phyloP scores from a whole-genome alignment of 1,140 invertebrate species.

The Proales similis region DNA sequence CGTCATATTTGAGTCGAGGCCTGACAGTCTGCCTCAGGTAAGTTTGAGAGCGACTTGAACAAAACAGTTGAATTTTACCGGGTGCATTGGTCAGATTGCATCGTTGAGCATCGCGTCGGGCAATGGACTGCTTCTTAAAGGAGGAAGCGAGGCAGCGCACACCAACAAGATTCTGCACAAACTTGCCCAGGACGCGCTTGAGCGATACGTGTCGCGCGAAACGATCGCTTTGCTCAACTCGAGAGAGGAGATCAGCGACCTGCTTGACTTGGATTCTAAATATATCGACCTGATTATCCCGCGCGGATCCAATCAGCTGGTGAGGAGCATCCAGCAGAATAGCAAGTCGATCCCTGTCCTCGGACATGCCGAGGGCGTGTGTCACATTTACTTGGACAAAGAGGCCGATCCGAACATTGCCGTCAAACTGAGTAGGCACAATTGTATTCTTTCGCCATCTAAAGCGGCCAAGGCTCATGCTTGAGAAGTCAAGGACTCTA shows the following conservation, averaged over 20 bases:
- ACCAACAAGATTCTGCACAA: slow-evolving; percentile 88
- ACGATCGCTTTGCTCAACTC: slow-evolving; percentile 58
- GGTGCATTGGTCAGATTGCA: slow-evolving; percentile 62
- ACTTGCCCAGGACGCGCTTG: slow-evolving; percentile 80
- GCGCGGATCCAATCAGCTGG: slow-evolving; percentile 82
- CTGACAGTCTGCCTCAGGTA: slow-evolving; percentile 89
- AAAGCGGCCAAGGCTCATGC: neutral
- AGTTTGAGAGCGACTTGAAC: neutral
- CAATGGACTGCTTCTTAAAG: slow-evolving; percentile 89
- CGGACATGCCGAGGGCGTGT: slow-evolving; percentile 92
- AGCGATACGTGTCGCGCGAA: slow-evolving; percentile 42
- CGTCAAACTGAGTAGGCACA: slow-evolving; percentile 65
- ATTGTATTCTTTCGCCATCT: neutral
- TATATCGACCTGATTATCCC: slow-evolving; percentile 96
- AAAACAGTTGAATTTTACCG: neutral
- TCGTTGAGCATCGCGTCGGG: slow-evolving; percentile 90
- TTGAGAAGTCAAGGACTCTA: slow-evolving; percentile 72
- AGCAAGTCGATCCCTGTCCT: slow-evolving; percentile 86
- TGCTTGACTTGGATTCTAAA: slow-evolving; percentile 75
- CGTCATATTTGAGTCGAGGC: slow-evolving; percentile 96
- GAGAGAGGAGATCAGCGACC: slow-evolving; percentile 85
- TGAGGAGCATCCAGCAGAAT: slow-evolving; percentile 76
- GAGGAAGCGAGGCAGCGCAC: slow-evolving; percentile 86
- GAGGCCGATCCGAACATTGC: slow-evolving; percentile 78
- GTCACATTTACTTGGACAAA: slow-evolving; percentile 90